These are phyloP conservation scores for Corythornis cristatus DNA, from an alignment of 2,113 vertebrate species.

Conservation along the genomic window DNA sequence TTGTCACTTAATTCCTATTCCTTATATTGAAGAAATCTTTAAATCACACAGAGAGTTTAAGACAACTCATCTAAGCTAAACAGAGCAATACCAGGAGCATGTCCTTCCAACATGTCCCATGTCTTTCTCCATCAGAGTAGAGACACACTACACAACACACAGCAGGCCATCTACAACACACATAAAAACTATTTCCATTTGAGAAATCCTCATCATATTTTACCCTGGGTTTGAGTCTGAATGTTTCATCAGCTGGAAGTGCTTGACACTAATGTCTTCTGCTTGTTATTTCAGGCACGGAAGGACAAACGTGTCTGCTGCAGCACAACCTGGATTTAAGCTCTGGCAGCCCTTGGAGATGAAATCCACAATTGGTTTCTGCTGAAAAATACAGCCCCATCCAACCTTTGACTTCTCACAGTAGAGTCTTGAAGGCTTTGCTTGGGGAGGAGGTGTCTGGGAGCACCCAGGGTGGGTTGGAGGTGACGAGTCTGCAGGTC, in stretches of 20 bases:
- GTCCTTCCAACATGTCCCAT: background rate
- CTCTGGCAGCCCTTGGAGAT: background rate
- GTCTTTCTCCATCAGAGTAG: background rate
- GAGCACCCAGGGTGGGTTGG: background rate
- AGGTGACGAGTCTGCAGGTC: background rate
- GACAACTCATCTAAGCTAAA: background rate
- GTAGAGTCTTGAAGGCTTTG: background rate
- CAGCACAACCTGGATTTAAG: slow-evolving; percentile 21
- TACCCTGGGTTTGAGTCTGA: background rate
- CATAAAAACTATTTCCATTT: background rate
- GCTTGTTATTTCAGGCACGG: slow-evolving; percentile 60
- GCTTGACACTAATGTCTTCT: slow-evolving; percentile 46
- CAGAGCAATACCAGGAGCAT: background rate
- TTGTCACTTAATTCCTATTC: background rate
- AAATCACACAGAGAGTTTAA: background rate
- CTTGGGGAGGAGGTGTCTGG: background rate
- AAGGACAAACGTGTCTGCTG: slow-evolving; percentile 25
- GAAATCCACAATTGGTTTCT: slow-evolving; percentile 2
- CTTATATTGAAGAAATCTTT: background rate
- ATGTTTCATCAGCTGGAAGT: slow-evolving; percentile 65
- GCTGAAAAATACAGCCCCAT: background rate
- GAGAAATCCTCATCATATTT: slow-evolving; percentile 15
- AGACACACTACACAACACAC: background rate
- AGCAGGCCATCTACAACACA: background rate
- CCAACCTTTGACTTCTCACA: background rate